A percentile compares a stretch with the other conserved stretches of the same genome.
Conservation (phyloP, 2,888 invertebrate species). For the Pyrgus malvae region DNA sequence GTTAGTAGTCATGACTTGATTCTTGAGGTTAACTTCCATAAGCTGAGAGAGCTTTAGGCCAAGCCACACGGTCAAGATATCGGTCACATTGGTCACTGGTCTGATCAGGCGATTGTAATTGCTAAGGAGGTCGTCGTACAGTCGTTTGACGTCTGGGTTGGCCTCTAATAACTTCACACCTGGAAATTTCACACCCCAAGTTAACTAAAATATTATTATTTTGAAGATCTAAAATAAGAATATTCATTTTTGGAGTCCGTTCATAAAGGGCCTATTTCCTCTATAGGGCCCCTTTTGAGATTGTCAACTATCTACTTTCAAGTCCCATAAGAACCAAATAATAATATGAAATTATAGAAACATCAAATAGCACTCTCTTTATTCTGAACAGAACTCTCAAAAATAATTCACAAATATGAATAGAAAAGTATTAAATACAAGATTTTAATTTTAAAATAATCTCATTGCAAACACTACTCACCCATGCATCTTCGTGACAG, state of each 20-base stretch:
- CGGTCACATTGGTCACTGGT: conserved; percentile 95
- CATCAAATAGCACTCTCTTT: no score
- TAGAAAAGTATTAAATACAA: background rate
- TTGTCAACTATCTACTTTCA: no score
- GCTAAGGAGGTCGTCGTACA: conserved; percentile 97
- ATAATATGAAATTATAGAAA: no score
- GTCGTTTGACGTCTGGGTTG: conserved; percentile 95
- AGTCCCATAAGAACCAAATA: no score
- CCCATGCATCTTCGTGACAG: conserved; percentile 51
- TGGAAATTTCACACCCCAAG: no score
- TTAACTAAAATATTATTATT: no score
- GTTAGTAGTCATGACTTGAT: conserved; percentile 97
- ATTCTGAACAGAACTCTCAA: no score
- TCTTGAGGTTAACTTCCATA: conserved; percentile 95
- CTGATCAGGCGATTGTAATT: conserved; percentile 97
- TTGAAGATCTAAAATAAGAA: no score
- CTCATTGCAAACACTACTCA: conserved; percentile 43
- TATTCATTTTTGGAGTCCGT: no score
- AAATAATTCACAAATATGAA: no score
- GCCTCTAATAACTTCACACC: conserved; percentile 84
- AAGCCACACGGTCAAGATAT: conserved; percentile 94
- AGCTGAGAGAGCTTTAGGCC: conserved; percentile 94
- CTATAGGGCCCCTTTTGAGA: no score
- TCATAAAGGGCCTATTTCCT: no score
- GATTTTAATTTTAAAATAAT: background rate